Percentiles rank a stretch among this genome's conserved stretches.
Conservation (phyloP, 2,113 vertebrate species). For the Elaphurus davidianus region DNA sequence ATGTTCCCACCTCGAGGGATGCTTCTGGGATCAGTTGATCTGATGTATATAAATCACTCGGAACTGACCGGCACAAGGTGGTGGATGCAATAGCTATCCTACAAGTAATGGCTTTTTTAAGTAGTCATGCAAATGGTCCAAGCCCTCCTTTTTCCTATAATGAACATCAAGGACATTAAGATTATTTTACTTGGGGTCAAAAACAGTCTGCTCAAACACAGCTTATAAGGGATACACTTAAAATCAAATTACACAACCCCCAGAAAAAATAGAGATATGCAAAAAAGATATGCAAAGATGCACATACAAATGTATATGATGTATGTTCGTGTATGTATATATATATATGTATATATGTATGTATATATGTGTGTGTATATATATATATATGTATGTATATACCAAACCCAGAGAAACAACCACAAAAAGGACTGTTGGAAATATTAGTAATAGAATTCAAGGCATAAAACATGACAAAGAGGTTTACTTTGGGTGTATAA, state of each 20-base stretch:
- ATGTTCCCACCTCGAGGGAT: background rate
- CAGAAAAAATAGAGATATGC: background rate
- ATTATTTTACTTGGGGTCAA: background rate
- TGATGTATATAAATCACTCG: background rate
- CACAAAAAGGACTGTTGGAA: background rate
- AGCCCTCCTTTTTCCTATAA: background rate
- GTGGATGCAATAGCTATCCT: background rate
- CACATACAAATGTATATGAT: too few relatives aligned
- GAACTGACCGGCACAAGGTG: too few relatives aligned
- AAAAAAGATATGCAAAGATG: background rate
- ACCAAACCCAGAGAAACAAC: background rate
- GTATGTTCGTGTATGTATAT: rapidly evolving
- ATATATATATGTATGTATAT: rapidly evolving
- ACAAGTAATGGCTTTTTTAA: background rate
- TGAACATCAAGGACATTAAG: background rate
- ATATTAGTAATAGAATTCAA: background rate
- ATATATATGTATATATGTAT: too few relatives aligned
- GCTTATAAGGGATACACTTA: background rate
- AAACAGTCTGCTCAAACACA: background rate
- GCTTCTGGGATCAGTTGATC: background rate
- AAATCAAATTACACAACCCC: background rate
- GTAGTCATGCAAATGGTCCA: background rate
- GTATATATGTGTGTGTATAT: rapidly evolving
- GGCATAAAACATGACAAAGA: background rate
- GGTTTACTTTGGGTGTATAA: background rate